Conservation (phyloP, 2,888 invertebrate genomes). For the Cerastis rubricosa region DNA sequence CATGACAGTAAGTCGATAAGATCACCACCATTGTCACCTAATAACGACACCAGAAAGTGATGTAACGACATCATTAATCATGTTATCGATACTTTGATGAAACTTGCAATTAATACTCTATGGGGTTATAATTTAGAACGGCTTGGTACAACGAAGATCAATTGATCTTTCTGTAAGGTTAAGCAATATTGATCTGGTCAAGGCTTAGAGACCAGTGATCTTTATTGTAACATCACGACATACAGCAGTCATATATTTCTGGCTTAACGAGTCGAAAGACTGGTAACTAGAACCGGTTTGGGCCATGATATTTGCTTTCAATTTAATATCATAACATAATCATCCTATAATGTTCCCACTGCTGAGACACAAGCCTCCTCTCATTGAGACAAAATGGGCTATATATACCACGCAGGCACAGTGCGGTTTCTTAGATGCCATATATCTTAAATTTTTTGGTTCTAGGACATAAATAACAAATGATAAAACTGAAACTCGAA, state of each 20-base stretch:
- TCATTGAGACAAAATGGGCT: not conserved
- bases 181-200: slow-evolving; percentile 37
- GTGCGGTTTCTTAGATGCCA: not conserved
- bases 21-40: slow-evolving; percentile 30
- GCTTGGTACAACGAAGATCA: slow-evolving; percentile 29
- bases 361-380: not conserved
- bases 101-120: slow-evolving; percentile 49
- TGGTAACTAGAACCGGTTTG: not conserved
- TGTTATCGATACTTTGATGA: slow-evolving; percentile 49
- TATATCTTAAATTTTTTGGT: too few relatives aligned
- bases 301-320: not conserved
- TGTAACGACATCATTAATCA: slow-evolving; percentile 40
- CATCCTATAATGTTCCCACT: not conserved
- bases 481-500: not conserved
- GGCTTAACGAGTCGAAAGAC: not conserved
- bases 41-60: slow-evolving; percentile 23
- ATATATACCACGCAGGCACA: not conserved
- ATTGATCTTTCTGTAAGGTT: slow-evolving; percentile 34
- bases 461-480: too few relatives aligned
- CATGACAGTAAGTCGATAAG: slow-evolving; percentile 22
- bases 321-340: not conserved
- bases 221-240: slow-evolving; percentile 38
- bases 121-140: slow-evolving; percentile 49
- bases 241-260: not conserved
- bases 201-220: slow-evolving; percentile 31